Conservation (phyloP, 2,113 vertebrate genomes). For the Apistogramma diplotaenia region DNA sequence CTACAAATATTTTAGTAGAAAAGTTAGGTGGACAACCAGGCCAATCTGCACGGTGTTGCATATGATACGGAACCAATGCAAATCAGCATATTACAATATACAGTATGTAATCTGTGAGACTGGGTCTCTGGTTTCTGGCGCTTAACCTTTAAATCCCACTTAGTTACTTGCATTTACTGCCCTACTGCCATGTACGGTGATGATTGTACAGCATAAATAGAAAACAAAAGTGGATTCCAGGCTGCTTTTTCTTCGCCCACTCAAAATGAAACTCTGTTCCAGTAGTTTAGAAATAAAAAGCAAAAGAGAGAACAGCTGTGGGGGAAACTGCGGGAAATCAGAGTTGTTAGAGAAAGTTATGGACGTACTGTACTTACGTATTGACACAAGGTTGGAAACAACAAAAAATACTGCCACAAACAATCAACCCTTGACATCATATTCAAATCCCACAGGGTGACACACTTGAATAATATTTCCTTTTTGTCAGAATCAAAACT, state of each 20-base stretch:
- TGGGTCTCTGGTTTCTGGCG: neutral
- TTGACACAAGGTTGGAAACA: neutral
- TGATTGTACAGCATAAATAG: neutral
- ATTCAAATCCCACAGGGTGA: neutral
- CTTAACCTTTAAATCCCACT: conserved; percentile 9
- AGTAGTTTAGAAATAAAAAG: neutral
- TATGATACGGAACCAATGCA: neutral
- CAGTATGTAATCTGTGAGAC: neutral
- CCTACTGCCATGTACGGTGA: neutral
- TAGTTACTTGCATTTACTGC: neutral
- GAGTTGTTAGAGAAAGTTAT: neutral
- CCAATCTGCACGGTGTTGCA: neutral
- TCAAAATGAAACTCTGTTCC: neutral
- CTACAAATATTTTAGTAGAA: neutral
- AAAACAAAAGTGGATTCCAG: neutral
- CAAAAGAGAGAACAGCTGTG: neutral
- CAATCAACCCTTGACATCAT: neutral
- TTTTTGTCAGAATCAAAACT: neutral
- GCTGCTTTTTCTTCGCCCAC: neutral
- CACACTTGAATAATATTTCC: neutral
- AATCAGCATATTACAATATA: conserved; percentile 3
- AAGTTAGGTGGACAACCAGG: neutral
- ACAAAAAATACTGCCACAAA: neutral
- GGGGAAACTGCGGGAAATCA: neutral
- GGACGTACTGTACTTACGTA: neutral